Evolutionary conservation across 2,888 invertebrate genomes (phyloP).

Genomic region (Arge pagana): DNA sequence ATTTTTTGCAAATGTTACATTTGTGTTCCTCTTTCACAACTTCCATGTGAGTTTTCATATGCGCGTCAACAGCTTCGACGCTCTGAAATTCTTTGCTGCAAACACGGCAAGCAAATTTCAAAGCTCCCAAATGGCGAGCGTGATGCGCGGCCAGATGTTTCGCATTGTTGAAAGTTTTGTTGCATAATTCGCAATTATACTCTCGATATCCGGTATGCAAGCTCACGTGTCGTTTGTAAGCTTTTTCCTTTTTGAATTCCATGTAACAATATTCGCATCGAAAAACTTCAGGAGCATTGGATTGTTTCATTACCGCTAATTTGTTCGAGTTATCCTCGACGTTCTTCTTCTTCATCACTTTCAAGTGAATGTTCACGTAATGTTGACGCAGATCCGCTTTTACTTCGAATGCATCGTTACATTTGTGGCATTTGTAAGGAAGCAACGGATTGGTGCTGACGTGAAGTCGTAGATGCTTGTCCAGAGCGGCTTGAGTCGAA

Average conservation of each 20-base stretch:
- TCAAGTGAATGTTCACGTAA: conserved; percentile 29
- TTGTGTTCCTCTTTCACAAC: conserved; percentile 33
- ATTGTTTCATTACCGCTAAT: neutral
- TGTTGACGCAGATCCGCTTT: conserved; percentile 41
- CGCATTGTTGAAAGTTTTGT: conserved; percentile 18
- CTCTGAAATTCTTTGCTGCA: conserved; percentile 46
- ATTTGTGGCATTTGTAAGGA: conserved; percentile 46
- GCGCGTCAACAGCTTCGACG: conserved; percentile 44
- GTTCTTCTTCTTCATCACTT: neutral
- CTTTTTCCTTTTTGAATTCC: conserved; percentile 40
- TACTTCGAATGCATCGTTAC: conserved; percentile 40
- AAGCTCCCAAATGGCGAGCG: conserved; percentile 36
- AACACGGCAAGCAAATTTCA: conserved; percentile 46
- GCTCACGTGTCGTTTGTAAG: conserved; percentile 37
- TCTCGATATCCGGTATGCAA: conserved; percentile 36
- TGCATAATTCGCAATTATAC: conserved; percentile 20
- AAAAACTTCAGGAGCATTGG: neutral
- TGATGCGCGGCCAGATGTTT: conserved; percentile 36
- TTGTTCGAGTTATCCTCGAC: no score
- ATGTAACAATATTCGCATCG: conserved; percentile 40
- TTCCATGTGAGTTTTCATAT: conserved; percentile 45
- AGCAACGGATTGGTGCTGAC: conserved; percentile 39
- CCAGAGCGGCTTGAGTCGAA: conserved; percentile 31
- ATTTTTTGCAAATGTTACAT: conserved; percentile 44
- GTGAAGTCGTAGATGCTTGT: conserved; percentile 42